Evolutionary conservation across 2,113 vertebrate genomes (phyloP).

Genomic region (Chinchilla lanigera): DNA sequence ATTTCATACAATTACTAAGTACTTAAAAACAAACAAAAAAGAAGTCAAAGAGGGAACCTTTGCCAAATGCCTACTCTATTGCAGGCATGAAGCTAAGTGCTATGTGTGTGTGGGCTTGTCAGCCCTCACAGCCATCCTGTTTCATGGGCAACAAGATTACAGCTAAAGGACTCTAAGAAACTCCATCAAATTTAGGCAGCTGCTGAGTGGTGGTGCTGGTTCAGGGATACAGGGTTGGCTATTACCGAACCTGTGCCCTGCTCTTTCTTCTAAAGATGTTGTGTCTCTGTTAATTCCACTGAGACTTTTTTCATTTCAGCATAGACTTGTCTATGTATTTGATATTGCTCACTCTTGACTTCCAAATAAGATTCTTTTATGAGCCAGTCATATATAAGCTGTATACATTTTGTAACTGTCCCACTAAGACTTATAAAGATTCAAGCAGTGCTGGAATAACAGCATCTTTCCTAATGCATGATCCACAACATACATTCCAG

Average conservation of each 20-base stretch:
- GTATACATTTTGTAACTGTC: background rate
- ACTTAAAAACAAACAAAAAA: background rate
- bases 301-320: background rate
- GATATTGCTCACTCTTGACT: background rate
- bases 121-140: no score
- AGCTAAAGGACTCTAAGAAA: background rate
- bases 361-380: constrained; percentile 46
- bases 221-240: background rate
- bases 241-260: background rate
- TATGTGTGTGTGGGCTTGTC: background rate
- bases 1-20: background rate
- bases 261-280: background rate
- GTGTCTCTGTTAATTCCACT: background rate
- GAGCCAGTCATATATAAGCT: background rate
- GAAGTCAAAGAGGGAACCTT: background rate
- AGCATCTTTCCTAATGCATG: background rate
- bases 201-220: background rate
- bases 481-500: background rate
- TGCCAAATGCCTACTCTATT: background rate
- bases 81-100: background rate
- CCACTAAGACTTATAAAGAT: constrained; percentile 9
- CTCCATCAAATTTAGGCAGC: background rate
- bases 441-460: background rate
- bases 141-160: background rate
- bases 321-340: background rate